Evolutionary conservation across 1,140 invertebrate genomes (phyloP).

Genomic region (Bombus consobrinus): DNA sequence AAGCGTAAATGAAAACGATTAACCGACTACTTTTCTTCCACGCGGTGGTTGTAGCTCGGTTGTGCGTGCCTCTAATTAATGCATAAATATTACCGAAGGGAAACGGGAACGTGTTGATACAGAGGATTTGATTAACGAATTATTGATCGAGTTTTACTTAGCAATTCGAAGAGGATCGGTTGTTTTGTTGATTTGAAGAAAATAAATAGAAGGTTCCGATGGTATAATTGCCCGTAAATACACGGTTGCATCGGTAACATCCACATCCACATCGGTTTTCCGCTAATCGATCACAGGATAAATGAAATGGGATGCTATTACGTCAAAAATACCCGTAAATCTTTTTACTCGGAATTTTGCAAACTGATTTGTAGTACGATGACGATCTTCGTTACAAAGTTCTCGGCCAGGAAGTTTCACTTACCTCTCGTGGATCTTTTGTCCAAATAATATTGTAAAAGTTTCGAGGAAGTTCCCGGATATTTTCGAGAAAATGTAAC

Average conservation of each 20-base stretch:
- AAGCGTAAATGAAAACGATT: constrained; percentile 22
- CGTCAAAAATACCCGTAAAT: neutral
- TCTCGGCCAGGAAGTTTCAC: neutral
- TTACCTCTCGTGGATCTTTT: neutral
- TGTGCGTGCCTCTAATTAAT: constrained; percentile 18
- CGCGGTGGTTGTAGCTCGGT: neutral
- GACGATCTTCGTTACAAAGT: neutral
- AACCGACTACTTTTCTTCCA: constrained; percentile 5
- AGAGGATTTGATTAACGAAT: constrained; percentile 3
- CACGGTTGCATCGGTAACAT: neutral
- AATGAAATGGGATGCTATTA: constrained; percentile 2
- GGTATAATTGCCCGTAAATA: constrained; percentile 33
- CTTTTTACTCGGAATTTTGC: neutral
- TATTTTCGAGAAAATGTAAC: constrained; percentile 5
- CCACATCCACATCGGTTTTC: neutral
- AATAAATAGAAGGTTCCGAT: neutral
- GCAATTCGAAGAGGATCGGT: neutral
- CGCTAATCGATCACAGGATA: constrained; percentile 23
- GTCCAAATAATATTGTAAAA: constrained; percentile 4
- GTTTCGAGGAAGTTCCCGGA: neutral
- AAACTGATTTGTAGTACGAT: neutral
- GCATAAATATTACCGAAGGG: constrained; percentile 30
- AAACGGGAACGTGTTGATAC: neutral
- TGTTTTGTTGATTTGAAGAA: constrained; percentile 24
- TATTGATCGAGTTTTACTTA: neutral